Base-by-base conservation (phyloP, 2,113 vertebrate species). In the Triplophysa dalaica region DNA sequence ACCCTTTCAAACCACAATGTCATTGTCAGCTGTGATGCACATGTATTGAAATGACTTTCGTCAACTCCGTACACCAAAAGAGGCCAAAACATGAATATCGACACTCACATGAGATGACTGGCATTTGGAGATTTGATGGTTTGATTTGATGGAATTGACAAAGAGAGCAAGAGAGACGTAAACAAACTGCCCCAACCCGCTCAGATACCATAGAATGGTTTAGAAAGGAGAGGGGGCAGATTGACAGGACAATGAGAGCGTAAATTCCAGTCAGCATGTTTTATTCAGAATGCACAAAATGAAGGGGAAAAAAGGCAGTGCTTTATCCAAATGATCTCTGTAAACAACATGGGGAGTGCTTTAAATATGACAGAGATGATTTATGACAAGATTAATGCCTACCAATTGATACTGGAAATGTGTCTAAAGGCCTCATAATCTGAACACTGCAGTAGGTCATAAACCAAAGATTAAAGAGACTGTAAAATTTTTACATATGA, bases 171-270 rank as follows among this genome's bases (percentile, higher is more conserved):
- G 52, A 43, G 68, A 29, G 48, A 70, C 17, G 33, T 60, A 73
- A 73, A 73, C 70, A 73, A 41, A 73, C 70, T 60, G 69, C 54
- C n/a, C n/a, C 21, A n/a, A 22, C 41, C 54, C 70, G 38, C 33
- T 60, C 29, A 73, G 29, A 60, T 22, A n/a, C 52, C 58, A 29
- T 3, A 43, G 29, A 60, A 22, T 10, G 48, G 54, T 22, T 56
- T 26, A 58, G 19, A 9, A 14, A 29, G 54, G 8, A 10, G 19
- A 58, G 52, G 4, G 52, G 52, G 52, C 52, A 56, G 17, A 19
- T 56, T 6, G 52, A 17, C 52, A 72, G 50, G 11, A n/a, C 24
- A 17, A 26, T 17, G 69, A 13, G 70, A 5, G 50, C 17, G 54
- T n/a, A 58, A 54, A 1, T 21, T 33, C n/a, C 38, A 43, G 70